Evolutionary conservation across 23 tunicate genomes (phyloP).

Genomic region (Styela clava): DNA sequence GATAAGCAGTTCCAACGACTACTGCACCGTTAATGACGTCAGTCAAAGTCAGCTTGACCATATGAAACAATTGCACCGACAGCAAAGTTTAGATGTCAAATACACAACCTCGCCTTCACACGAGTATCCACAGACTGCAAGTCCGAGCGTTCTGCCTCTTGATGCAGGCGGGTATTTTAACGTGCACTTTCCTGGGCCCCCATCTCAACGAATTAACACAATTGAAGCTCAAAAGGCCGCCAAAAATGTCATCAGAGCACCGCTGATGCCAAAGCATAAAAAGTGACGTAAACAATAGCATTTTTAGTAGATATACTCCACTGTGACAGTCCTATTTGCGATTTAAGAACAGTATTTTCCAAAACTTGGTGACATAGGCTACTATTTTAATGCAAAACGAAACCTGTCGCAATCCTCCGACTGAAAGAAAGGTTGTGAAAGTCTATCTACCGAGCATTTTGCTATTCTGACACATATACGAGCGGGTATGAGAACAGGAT

Average conservation of each 20-base stretch:
- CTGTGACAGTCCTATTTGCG: too few relatives aligned
- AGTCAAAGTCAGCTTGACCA: not conserved
- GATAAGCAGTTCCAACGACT: not conserved
- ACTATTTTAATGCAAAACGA: too few relatives aligned
- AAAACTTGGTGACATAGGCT: too few relatives aligned
- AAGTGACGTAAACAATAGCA: not conserved
- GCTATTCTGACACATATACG: too few relatives aligned
- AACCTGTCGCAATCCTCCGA: too few relatives aligned
- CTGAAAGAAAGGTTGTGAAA: too few relatives aligned
- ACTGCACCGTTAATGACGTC: conserved; percentile 16
- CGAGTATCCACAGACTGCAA: not conserved
- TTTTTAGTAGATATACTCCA: too few relatives aligned
- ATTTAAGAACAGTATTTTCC: too few relatives aligned
- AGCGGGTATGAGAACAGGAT: too few relatives aligned
- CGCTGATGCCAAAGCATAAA: not conserved
- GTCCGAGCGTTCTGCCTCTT: not conserved
- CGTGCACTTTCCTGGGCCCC: conserved; percentile 28
- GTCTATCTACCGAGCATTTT: too few relatives aligned
- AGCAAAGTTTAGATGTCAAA: conserved; percentile 41
- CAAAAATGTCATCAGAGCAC: conserved; percentile 2
- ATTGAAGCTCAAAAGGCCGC: not conserved
- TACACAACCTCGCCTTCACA: conserved; percentile 20
- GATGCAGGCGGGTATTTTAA: conserved; percentile 43
- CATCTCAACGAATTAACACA: not conserved
- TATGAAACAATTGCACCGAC: conserved; percentile 8